phyloP scores from a whole-genome alignment of 2,888 invertebrate species.

The Eilema caniola region DNA sequence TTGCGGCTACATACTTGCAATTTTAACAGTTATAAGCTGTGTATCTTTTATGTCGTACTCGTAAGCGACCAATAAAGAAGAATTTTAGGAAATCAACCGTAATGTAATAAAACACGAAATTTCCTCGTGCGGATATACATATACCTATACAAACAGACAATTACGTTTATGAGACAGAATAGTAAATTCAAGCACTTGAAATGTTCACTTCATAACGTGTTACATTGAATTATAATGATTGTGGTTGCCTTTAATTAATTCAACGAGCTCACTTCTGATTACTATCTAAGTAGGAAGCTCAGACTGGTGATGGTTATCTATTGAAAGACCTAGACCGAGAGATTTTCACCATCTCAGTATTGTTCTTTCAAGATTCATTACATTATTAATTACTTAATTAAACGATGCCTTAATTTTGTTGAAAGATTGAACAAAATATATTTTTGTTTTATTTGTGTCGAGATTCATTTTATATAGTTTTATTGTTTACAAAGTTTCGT shows the following conservation, averaged over 20 bases:
- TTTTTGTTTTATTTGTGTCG: not conserved
- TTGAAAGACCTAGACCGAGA: slow-evolving; percentile 17
- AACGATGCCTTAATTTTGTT: not conserved
- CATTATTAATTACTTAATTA: slow-evolving; percentile 4
- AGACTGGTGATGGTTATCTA: slow-evolving; percentile 10
- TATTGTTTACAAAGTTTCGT: not conserved
- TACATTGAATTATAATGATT: slow-evolving; percentile 11
- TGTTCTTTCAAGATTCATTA: not conserved
- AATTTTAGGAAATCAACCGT: not conserved
- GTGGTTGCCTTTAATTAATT: slow-evolving; percentile 13
- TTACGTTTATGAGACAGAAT: slow-evolving; percentile 3
- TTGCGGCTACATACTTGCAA: not conserved
- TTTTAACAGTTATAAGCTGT: not conserved
- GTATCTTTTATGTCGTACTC: too few species aligned
- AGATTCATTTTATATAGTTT: not conserved
- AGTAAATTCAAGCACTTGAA: not conserved
- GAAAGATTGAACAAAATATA: not conserved
- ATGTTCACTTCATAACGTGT: slow-evolving; percentile 7
- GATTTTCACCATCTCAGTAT: not conserved
- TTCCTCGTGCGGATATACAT: not conserved
- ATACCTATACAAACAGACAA: slow-evolving; percentile 18
- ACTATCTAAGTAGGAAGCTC: slow-evolving; percentile 8
- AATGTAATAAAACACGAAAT: not conserved
- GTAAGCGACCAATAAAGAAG: not conserved
- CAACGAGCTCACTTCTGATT: not conserved